Conservation (phyloP, 2,113 vertebrate species). For the Chaetodon auriga region DNA sequence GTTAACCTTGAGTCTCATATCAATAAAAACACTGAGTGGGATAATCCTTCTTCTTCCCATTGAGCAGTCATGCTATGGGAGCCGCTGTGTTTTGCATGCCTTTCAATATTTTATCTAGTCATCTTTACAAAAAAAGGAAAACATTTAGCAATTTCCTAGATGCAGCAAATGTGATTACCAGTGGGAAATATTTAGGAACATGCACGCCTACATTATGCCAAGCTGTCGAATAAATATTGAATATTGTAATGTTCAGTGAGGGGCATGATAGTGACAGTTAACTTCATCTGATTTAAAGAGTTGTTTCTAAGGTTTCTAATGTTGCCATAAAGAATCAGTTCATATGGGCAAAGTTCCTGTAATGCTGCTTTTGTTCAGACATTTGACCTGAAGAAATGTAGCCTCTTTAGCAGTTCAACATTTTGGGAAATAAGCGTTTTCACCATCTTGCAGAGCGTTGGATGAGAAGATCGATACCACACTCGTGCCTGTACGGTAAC, state of each 20-base stretch:
- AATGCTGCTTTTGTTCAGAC: not conserved
- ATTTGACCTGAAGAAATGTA: not conserved
- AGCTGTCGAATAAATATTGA: conserved; percentile 4
- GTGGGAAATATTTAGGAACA: conserved; percentile 1
- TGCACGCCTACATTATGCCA: not conserved
- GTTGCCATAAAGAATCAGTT: not conserved
- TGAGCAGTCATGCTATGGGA: conserved; percentile 23
- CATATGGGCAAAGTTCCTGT: not conserved
- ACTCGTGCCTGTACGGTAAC: no score
- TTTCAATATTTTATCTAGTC: conserved; percentile 24
- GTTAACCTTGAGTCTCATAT: conserved; percentile 35
- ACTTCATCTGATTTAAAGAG: not conserved
- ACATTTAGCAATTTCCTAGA: conserved; percentile 7
- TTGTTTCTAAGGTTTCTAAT: not conserved
- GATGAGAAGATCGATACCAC: no score
- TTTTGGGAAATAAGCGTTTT: no score
- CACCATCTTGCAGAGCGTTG: no score
- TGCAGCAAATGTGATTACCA: conserved; percentile 17
- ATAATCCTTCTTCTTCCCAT: conserved; percentile 44
- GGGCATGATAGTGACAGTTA: not conserved
- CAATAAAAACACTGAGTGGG: conserved; percentile 51
- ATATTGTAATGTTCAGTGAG: not conserved
- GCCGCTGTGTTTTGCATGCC: conserved; percentile 19
- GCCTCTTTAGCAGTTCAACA: not conserved
- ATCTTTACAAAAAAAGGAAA: not conserved